Base-by-base conservation (phyloP, 1,140 invertebrate genomes). In the Musca domestica region DNA sequence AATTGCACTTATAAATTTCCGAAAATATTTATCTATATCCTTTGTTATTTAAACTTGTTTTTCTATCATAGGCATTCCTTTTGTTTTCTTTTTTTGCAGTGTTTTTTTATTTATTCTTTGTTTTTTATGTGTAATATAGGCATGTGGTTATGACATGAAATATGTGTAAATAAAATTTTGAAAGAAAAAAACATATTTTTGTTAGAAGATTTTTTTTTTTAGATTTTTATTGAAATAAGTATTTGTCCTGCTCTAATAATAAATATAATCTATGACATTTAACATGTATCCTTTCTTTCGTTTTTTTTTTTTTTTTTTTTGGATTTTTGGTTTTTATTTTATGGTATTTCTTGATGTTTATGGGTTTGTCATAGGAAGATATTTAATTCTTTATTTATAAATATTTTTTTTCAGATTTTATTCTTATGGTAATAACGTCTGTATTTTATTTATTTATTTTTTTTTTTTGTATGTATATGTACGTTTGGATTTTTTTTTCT, bases 1-100 rank as follows among this genome's bases (percentile, higher is more conserved):
- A 61, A 61, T 61, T 61, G 56, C 56, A 61, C 56, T 61, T 61
- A 61, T 61, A 61, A 61, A 61, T 34, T 14, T 58, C 30, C 12
- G 34, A 41, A 41, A 41, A 41, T 41, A 41, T 41, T 41, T 41
- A 7, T 41, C 34, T 41, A 41, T 41, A 41, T 41, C 27, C 6
- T 41, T 12, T 12, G 4, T 41, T 41, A 41, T 12, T 41, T 41
- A 2, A 41, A 19, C 12, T 41, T 10, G 19, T 51, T 51, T 20
- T 20, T 51, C 14, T 1, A 20, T 5, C n/a, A 41, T 34, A 61
- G 34, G 34, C 30, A 12, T 34, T 61, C 14, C 22, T 9, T 22
- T 22, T 54, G 27, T 30, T 58, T 58, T 58, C 30, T 56, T 56
- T 27, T n/a, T 27, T n/a, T 58, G 19, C 49, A 17, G 41, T 20